Base-by-base conservation (phyloP, 2,113 vertebrate species). In the Rhineura floridana region DNA sequence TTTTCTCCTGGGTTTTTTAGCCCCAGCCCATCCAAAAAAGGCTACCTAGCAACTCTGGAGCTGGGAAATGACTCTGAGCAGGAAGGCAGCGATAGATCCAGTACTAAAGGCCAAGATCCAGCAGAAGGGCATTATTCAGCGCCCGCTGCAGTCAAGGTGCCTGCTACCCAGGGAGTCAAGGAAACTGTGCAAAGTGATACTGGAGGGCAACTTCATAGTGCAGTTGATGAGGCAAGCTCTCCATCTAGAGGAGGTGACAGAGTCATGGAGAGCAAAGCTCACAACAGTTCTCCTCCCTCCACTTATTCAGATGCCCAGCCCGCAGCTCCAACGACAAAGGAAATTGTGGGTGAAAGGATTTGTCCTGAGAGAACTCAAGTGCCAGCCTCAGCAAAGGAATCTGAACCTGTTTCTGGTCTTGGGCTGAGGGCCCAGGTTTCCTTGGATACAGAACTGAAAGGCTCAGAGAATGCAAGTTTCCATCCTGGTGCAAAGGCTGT, bases 111-210 rank as follows among this genome's bases (percentile, higher is more conserved):
- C 28, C 39, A 21, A 0, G 3, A 63, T 87, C 50, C 89, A 73
- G 21, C 59, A 2, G 79, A 36, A 89, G 62, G 30, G 81, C 50
- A 88, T 33, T 52, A 2, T 6, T 62, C 0, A 0, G 80, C 1
- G 39, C 48, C 0, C 0, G 11, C 15, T 46, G 46, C 89, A 8
- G 81, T 86, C n/a, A 93, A 84, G 83, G 93, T 91, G 91, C 93
- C 95, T 67, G 93, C 92, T 83, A 78, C 80, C 0, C 93, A 93
- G 87, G 92, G 89, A 77, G 70, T 91, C 77, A 83, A 86, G 88
- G 95, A 94, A 86, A 91, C 91, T 15, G 83, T 91, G 87, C 94
- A 92, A 85, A 89, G 50, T 19, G 89, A 89, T 73, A 48, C 87
- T 87, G 2, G 93, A 83, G 46, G 83, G 59, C 91, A 93, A 55